Evolutionary conservation across 2,888 invertebrate genomes (phyloP), one percentile per base, ranked within the genome.

Genomic region (Margaritifera margaritifera): DNA sequence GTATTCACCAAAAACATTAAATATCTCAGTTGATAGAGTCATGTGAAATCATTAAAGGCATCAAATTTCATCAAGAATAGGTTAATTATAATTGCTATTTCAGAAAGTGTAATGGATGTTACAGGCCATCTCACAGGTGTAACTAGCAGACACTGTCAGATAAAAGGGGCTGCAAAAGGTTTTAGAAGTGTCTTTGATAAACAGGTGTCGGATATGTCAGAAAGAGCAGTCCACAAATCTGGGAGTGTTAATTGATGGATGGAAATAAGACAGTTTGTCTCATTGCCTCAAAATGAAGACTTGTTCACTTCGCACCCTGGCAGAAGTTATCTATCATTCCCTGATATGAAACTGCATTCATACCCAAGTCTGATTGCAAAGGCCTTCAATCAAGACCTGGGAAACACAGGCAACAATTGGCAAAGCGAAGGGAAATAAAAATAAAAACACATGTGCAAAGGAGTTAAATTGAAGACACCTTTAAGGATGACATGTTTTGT

Each of bases 51-150:
- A 42, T 42, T 42, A 42, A 11, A 42, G 42, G 42, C 2, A 42
- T n/a, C 0, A 42, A 8, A 42, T 42, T 1, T 11, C 8, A 42
- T 11, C 42, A 42, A 11, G 8, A 11, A 11, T 42, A 42, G 42
- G 8, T 11, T 11, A 11, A 11, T 2, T 55, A 55, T 22, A 20
- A 55, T 64, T n/a, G 24, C 6, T 42, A 51, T 72, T 42, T 66
- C 65, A 75, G 75, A 73, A 24, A 64, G 69, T 62, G 64, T 73
- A 6, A 75, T 68, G 50, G 69, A 62, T 63, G 68, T 73, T 31
- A 61, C 66, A 22, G 76, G 69, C 4, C 70, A 76, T 20, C 54
- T 76, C 42, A 75, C 70, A 51, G 64, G 56, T 18, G 64, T 22
- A 24, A 73, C 15, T 59, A 71, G 63, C 15, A 50, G 76, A 53